Evolutionary conservation across 2,113 vertebrate genomes (phyloP), one percentile per base, ranked within the genome.

Genomic region (Anhinga rufa): DNA sequence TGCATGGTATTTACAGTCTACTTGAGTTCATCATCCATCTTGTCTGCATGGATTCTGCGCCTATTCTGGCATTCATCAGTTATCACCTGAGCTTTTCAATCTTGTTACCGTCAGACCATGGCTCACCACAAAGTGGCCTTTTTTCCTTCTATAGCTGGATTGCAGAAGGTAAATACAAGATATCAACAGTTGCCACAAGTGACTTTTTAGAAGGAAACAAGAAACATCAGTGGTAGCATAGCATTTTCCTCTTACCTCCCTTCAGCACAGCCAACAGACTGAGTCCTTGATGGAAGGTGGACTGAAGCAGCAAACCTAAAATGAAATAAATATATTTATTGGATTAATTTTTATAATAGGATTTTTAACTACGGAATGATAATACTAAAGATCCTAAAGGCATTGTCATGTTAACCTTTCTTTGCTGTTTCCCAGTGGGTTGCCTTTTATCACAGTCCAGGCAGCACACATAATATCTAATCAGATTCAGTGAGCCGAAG

Each of bases 401-500:
- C 26, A 21, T 58, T 88, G 68, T 38, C 62, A 38, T 16, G 40
- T 86, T 95, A 91, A 93, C 93, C 75, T 86, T 89, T 96, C 81
- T 85, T 66, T 90, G 54, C 75, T 86, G 79, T 74, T 82, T 95
- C 85, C 75, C n/a, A n/a, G 48, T 71, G 90, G 70, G 72, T 95
- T 94, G 71, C n/a, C 64, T 96, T 95, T 90, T 57, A 86, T 91
- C 64, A 55, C 48, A 86, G 52, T 83, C 82, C 70, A 96, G 71
- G 71, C 74, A 83, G 90, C 68, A 49, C 71, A 83, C 34, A 68
- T 77, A 92, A 82, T 83, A 95, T 75, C 64, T 95, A 86, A 95
- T 96, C 60, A 87, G 54, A 93, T 94, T 95, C 86, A 62, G 78
- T 38, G 54, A 91, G 65, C 91, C 87, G 81, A 79, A 92, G 17